A percentile compares a stretch with the other conserved stretches of the same genome.
phyloP scores from a whole-genome alignment of 2,888 invertebrate species.

The Drosophila demipolita region DNA sequence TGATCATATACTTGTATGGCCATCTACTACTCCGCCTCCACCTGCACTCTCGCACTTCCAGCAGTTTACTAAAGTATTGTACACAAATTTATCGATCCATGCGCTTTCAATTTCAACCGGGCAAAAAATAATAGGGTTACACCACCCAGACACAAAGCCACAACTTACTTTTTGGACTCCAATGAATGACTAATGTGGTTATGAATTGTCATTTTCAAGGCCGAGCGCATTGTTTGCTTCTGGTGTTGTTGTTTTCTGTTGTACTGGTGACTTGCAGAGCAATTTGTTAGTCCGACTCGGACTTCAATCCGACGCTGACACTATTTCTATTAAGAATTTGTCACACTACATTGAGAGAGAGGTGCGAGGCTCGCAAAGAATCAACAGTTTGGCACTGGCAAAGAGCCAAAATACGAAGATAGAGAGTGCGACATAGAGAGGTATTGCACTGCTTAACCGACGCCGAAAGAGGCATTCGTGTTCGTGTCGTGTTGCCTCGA shows the following conservation, averaged over 20 bases:
- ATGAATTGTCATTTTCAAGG: slow-evolving; percentile 50
- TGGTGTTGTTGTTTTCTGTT: slow-evolving; percentile 19
- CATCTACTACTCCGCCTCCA: neutral
- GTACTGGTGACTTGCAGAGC: slow-evolving; percentile 51
- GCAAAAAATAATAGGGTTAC: slow-evolving; percentile 49
- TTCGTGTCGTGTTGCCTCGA: slow-evolving; percentile 16
- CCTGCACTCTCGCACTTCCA: neutral
- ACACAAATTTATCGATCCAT: slow-evolving; percentile 22
- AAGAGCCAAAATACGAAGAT: slow-evolving; percentile 11
- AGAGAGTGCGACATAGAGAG: slow-evolving; percentile 4
- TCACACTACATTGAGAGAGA: slow-evolving; percentile 36
- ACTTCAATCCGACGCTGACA: slow-evolving; percentile 6
- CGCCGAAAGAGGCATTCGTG: slow-evolving; percentile 42
- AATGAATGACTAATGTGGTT: slow-evolving; percentile 65
- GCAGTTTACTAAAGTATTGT: slow-evolving; percentile 3
- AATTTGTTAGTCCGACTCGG: slow-evolving; percentile 45
- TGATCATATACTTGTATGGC: neutral
- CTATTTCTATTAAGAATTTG: slow-evolving; percentile 44
- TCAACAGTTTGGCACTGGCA: slow-evolving; percentile 73
- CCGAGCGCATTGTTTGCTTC: slow-evolving; percentile 23
- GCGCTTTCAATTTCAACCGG: slow-evolving; percentile 8
- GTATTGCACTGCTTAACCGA: slow-evolving; percentile 67
- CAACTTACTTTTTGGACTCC: slow-evolving; percentile 29
- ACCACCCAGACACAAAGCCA: slow-evolving; percentile 31
- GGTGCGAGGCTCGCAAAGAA: slow-evolving; percentile 41